These are phyloP conservation scores for Rana temporaria DNA, from an alignment of 2,113 vertebrate species.

Conservation along the genomic window DNA sequence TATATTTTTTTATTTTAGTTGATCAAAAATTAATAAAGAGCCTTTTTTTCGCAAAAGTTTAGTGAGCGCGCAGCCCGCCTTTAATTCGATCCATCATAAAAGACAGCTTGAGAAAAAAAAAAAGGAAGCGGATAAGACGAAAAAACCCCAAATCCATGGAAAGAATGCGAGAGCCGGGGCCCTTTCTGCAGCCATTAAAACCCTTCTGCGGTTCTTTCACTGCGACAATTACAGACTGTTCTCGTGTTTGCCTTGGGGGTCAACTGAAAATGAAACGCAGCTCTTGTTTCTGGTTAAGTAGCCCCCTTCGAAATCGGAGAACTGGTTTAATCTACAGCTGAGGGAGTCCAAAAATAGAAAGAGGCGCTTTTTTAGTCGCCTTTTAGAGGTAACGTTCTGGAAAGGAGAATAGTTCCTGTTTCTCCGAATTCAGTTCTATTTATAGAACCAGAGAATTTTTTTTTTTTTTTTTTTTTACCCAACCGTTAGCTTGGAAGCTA, in stretches of 20 bases:
- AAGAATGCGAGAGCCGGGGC: slow-evolving; percentile 20
- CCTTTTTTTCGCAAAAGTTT: slow-evolving; percentile 13
- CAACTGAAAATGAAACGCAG: slow-evolving; percentile 40
- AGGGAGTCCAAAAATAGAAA: slow-evolving; percentile 41
- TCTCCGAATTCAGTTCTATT: slow-evolving; percentile 27
- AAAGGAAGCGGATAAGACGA: slow-evolving; percentile 45
- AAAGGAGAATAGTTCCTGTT: slow-evolving; percentile 8
- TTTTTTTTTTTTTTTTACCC: too few species aligned
- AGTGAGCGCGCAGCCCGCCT: not conserved
- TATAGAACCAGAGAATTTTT: not conserved
- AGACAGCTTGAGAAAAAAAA: slow-evolving; percentile 24
- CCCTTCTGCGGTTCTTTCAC: slow-evolving; percentile 28
- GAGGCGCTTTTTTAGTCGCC: not conserved
- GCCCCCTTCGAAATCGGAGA: slow-evolving; percentile 8
- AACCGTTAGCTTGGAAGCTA: too few species aligned
- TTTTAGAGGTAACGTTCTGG: slow-evolving; percentile 3
- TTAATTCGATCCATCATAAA: slow-evolving; percentile 32
- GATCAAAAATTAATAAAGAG: slow-evolving; percentile 5
- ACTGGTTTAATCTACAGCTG: slow-evolving; percentile 37
- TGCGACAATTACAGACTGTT: slow-evolving; percentile 51
- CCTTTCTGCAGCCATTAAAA: slow-evolving; percentile 40
- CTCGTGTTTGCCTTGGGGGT: slow-evolving; percentile 31
- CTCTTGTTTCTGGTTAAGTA: slow-evolving; percentile 28
- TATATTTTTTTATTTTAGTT: not conserved
- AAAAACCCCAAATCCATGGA: slow-evolving; percentile 43